Base-by-base conservation (phyloP, 2,888 invertebrate species). In the Chelonus formosanus region DNA sequence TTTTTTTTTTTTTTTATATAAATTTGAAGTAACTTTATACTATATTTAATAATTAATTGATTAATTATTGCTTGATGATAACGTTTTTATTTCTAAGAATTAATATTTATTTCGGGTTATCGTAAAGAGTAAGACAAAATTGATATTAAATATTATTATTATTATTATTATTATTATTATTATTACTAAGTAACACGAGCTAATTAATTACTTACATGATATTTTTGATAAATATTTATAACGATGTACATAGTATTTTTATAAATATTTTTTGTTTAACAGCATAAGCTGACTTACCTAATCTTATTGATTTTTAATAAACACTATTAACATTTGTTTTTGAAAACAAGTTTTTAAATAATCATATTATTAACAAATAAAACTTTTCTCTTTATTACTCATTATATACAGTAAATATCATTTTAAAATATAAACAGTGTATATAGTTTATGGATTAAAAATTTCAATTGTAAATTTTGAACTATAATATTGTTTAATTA, bases 11-110 rank as follows among this genome's bases (percentile, higher is more conserved):
- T n/a, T n/a, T n/a, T n/a, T n/a, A n/a, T 40, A 43, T 10, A 44
- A 61, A 5, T 55, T 20, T 20, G 20, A 20, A 55, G 40, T 55
- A n/a, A 40, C 8, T 10, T 40, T 6, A 20, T 40, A 55, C 10
- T 36, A 60, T 52, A 31, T 43, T 61, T 44, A 53, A 8, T 44
- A 43, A 61, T 31, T 55, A 55, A 55, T 36, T 55, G 40, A 55
- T 10, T 48, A 31, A 20, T 20, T 20, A 20, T 20, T 20, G 20
- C 20, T 20, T 20, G 20, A 20, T 20, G 20, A 20, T 20, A 20
- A 20, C 20, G 20, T 20, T 20, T 20, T 20, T 20, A 20, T 20
- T 20, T 20, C 20, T 20, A 20, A 20, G 2, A 20, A 20, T 10
- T 20, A 48, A 48, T 48, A 20, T 48, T 20, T 48, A 5, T 6